Evolutionary conservation across 2,888 invertebrate species (phyloP).

Genomic region (Lamproptera curius): DNA sequence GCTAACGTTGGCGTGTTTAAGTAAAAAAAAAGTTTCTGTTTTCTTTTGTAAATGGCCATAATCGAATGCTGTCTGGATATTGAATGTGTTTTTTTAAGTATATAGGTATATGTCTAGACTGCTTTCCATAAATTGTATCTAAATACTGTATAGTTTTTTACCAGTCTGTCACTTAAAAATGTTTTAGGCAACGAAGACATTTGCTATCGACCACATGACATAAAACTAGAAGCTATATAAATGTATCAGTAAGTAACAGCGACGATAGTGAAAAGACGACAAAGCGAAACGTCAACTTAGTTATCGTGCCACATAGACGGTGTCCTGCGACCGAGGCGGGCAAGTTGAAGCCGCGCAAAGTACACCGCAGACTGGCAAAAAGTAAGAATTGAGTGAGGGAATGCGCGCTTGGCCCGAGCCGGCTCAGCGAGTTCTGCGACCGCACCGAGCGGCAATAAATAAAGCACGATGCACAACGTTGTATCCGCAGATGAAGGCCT

Average conservation of each 20-base stretch:
- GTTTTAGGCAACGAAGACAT: too few relatives aligned
- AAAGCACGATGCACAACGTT: slow-evolving; percentile 35
- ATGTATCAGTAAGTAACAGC: neutral
- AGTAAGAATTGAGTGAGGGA: slow-evolving; percentile 43
- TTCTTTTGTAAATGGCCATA: too few relatives aligned
- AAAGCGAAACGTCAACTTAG: neutral
- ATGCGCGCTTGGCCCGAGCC: slow-evolving; percentile 45
- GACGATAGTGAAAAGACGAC: neutral
- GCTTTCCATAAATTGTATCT: too few relatives aligned
- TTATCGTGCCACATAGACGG: slow-evolving; percentile 3
- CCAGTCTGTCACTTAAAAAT: too few relatives aligned
- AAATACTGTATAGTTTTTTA: too few relatives aligned
- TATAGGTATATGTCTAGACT: too few relatives aligned
- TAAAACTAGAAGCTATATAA: too few relatives aligned
- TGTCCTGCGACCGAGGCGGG: slow-evolving; percentile 8
- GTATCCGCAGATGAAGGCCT: slow-evolving; percentile 31
- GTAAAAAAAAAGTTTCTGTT: too few relatives aligned
- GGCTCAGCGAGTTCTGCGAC: slow-evolving; percentile 36
- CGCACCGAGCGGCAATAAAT: slow-evolving; percentile 30
- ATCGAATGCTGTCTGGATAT: too few relatives aligned
- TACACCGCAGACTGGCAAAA: slow-evolving; percentile 52
- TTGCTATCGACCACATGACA: too few relatives aligned
- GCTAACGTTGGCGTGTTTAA: too few relatives aligned
- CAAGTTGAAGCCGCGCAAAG: slow-evolving; percentile 23
- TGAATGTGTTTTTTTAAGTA: too few relatives aligned